Conservation (phyloP, 2,888 invertebrate species). For the Amiota minor region DNA sequence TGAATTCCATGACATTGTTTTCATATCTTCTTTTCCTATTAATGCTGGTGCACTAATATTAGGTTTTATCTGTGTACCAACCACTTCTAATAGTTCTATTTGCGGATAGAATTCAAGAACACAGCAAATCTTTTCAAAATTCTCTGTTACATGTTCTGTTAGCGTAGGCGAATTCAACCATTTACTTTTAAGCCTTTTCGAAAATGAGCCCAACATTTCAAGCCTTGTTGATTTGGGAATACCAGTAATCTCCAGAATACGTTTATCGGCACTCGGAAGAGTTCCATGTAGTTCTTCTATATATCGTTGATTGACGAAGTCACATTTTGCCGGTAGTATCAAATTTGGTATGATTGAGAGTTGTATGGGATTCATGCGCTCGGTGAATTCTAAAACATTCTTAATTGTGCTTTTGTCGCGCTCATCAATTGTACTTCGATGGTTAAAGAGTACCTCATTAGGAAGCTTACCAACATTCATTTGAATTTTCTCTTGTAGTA, state of each 20-base stretch:
- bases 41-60: background rate
- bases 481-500: conserved; percentile 40
- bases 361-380: conserved; percentile 43
- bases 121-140: conserved; percentile 43
- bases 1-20: no score
- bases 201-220: conserved; percentile 39
- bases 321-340: conserved; percentile 39
- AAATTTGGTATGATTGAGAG: conserved; percentile 23
- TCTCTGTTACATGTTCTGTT: conserved; percentile 35
- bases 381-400: conserved; percentile 48
- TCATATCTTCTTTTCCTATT: no score
- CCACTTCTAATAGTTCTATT: background rate
- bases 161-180: conserved; percentile 51
- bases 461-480: conserved; percentile 41
- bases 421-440: conserved; percentile 42
- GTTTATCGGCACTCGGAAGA: conserved; percentile 39
- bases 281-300: conserved; percentile 44
- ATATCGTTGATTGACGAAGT: conserved; percentile 17
- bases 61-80: background rate
- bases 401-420: conserved; percentile 50
- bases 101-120: conserved; percentile 38
- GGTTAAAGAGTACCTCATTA: conserved; percentile 50
- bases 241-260: conserved; percentile 48
- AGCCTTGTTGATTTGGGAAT: conserved; percentile 38
- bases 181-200: conserved; percentile 1